phyloP scores from a whole-genome alignment of 1,140 invertebrate genomes.

The Papilio polyxenes region DNA sequence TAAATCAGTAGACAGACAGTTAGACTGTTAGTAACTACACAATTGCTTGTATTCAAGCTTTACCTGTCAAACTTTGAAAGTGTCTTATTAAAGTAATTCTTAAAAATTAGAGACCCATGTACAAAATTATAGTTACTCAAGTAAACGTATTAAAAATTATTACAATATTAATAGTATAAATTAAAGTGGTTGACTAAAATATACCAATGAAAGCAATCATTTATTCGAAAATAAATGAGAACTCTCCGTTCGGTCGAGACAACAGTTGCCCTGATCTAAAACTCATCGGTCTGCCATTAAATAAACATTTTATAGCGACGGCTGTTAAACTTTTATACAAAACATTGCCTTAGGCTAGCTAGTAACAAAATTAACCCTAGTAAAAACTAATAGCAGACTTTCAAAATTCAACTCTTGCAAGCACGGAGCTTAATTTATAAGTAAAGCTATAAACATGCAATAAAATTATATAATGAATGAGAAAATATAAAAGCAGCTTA shows the following conservation, averaged over 20 bases:
- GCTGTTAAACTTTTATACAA: constrained; percentile 9
- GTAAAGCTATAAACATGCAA: too few species aligned
- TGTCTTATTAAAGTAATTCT: too few species aligned
- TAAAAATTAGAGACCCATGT: too few species aligned
- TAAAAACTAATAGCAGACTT: neutral
- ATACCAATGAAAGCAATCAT: constrained; percentile 11
- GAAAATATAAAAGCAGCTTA: neutral
- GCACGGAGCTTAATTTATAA: neutral
- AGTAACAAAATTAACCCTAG: neutral
- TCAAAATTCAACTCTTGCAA: neutral
- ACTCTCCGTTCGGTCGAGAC: neutral
- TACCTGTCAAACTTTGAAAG: too few species aligned
- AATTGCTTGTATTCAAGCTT: too few species aligned
- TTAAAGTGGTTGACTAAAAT: neutral
- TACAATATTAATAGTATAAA: neutral
- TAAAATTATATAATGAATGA: neutral
- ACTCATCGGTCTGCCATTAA: constrained; percentile 21
- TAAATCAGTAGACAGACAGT: too few species aligned
- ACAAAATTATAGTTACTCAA: too few species aligned
- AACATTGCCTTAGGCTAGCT: neutral
- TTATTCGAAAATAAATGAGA: neutral
- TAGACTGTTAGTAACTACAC: too few species aligned
- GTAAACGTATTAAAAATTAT: too few species aligned
- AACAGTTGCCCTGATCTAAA: constrained; percentile 12
- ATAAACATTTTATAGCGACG: constrained; percentile 3